Base-by-base conservation (phyloP, 2,113 vertebrate genomes). In the Tonatia bakeri region DNA sequence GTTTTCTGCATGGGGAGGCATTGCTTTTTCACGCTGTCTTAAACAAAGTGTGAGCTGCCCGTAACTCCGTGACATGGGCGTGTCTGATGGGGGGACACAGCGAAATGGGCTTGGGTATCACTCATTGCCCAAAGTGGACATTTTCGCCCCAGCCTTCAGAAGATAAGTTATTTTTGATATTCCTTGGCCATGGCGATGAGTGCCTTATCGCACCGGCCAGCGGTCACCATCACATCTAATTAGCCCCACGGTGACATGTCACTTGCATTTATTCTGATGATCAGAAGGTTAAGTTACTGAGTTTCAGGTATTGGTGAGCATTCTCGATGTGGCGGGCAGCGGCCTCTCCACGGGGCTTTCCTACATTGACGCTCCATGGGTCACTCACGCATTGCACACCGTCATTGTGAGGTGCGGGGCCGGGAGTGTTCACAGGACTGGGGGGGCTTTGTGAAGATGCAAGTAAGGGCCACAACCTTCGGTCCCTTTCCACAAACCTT, bases 11-110 rank as follows among this genome's bases (percentile, higher is more conserved):
- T 61, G 33, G 65, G 76, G 38, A 85, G 69, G 24, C 76, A 17
- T 45, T 86, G 24, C 80, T 72, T 52, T 77, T 73, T 90, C 77
- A 94, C 61, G 47, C 52, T 28, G 17, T 77, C 89, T 89, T 93
- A 33, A 80, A 59, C 45, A 17, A 86, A 91, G 14, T 47, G 4
- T 81, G 33, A 45, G 61, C 19, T 31, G 33, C 54, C 73, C 5
- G 4, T 69, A 47, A 45, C n/a, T 91, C 72, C 69, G 11, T 67
- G 33, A 40, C 20, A 2, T 2, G 69, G 40, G 22, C 11, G 36
- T 12, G 12, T 64, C 20, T 24, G 3, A 59, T 59, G 56, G 24
- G 20, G 56, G 33, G 69, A 24, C 28, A 7, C 38, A 4, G 22
- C 64, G 36, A 83, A 8, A 36, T 28, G 43, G 50, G 15, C 38